phyloP scores from a whole-genome alignment of 1,140 invertebrate species.

The Tetraneura akinire region DNA sequence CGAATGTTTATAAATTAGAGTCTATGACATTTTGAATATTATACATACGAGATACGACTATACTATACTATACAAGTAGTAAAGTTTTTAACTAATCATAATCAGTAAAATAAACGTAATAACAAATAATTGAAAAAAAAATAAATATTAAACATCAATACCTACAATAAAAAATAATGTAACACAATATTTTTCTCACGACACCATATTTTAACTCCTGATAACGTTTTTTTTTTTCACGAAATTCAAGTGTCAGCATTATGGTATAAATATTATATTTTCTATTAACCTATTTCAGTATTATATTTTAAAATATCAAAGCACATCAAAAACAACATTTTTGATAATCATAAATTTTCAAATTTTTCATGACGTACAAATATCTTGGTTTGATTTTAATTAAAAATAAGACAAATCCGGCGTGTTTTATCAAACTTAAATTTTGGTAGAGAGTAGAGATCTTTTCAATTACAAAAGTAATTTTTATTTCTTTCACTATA shows the following conservation, averaged over 20 bases:
- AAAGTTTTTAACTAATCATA: not conserved
- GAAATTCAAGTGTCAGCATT: conserved; percentile 23
- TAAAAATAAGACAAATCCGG: too few relatives aligned
- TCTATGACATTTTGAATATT: too few relatives aligned
- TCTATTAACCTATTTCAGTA: not conserved
- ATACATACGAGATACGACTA: too few relatives aligned
- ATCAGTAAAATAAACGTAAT: too few relatives aligned
- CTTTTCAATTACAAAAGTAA: conserved; percentile 1
- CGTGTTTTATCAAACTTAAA: not conserved
- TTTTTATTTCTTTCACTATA: not conserved
- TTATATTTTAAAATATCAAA: not conserved
- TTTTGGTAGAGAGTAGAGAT: not conserved
- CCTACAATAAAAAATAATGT: not conserved
- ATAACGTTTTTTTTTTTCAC: not conserved
- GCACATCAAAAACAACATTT: not conserved
- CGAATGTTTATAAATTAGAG: too few relatives aligned
- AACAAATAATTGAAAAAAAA: not conserved
- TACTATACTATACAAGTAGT: too few relatives aligned
- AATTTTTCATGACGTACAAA: not conserved
- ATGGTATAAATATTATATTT: not conserved
- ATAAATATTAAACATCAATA: not conserved
- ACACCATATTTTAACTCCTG: not conserved
- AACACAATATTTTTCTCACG: not conserved
- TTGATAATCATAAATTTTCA: not conserved
- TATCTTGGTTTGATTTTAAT: too few relatives aligned